Base-by-base conservation (phyloP, 2,797 vertebrate species). In the Geotrypetes seraphini region DNA sequence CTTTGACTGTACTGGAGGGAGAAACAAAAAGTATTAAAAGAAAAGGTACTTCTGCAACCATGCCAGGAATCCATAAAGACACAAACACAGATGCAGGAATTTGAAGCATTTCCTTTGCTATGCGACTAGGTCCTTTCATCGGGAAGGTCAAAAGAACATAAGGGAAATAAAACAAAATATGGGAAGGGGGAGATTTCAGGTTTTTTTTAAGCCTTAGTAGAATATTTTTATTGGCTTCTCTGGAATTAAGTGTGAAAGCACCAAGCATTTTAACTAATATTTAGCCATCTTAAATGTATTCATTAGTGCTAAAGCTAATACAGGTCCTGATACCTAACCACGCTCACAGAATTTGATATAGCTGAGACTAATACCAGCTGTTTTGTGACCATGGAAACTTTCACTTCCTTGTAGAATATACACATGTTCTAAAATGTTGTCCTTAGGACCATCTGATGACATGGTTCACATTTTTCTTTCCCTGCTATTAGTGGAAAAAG, bases 31-130 rank as follows among this genome's bases (percentile, higher is more conserved):
- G 20, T 22, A 39, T 21, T 39, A 31, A 39, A 63, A 50, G 18
- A 50, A 60, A 77, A 70, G 81, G 70, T 67, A 52, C 47, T 66
- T 35, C 48, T 61, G 46, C 53, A 66, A 66, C 50, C 10, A 36
- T 75, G 81, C 76, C 80, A 84, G 60, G 67, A 65, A 67, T 47
- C 60, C 58, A 78, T 71, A 75, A 82, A 79, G 66, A 61, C 75
- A 79, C 72, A 79, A 73, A 67, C 69, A 63, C 69, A 68, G 69
- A 62, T 54, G 70, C 49, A 65, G 85, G 83, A 87, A 89, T 87
- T 73, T 71, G 37, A 80, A 75, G 81, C 73, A 89, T 87, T 89
- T 89, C 86, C 84, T 86, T 64, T 47, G 6, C 53, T 63, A 68
- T 75, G 71, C 32, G 62, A 68, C 65, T 64, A 58, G 67, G 78